Conservation (phyloP, 2,113 vertebrate genomes). For the Anhinga rufa region DNA sequence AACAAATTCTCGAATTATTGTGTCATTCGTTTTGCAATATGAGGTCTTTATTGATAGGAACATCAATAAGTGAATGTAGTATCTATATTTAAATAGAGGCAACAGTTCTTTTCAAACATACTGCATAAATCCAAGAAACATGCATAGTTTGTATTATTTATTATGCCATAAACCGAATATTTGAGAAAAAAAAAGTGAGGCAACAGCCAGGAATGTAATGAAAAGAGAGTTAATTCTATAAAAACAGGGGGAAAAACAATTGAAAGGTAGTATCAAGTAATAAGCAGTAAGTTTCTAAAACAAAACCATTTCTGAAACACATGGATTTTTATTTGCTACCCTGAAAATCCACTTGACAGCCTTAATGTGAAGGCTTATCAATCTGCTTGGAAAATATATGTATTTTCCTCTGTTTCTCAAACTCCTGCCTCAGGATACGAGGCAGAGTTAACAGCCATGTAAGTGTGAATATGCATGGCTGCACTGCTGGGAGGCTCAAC, state of each 20-base stretch:
- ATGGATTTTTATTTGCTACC: slow-evolving; percentile 10
- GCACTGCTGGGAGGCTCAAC: not conserved
- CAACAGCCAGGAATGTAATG: slow-evolving; percentile 1
- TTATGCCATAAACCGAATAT: slow-evolving; percentile 3
- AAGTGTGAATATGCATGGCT: slow-evolving; percentile 13
- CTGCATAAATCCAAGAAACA: slow-evolving; percentile 1
- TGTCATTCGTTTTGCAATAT: not conserved
- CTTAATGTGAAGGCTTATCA: slow-evolving; percentile 38
- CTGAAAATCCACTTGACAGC: slow-evolving; percentile 54
- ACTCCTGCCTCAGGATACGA: slow-evolving; percentile 20
- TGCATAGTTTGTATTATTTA: slow-evolving; percentile 22
- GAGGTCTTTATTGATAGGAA: slow-evolving; percentile 2
- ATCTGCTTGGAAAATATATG: slow-evolving; percentile 22
- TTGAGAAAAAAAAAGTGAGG: slow-evolving; percentile 28
- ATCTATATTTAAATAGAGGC: not conserved
- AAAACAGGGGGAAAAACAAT: not conserved
- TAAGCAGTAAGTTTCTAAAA: not conserved
- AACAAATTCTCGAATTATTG: not conserved
- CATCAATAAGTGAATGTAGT: not conserved
- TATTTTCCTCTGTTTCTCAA: slow-evolving; percentile 19
- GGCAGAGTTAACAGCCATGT: slow-evolving; percentile 34
- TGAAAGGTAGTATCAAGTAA: slow-evolving; percentile 1
- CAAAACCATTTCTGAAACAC: not conserved
- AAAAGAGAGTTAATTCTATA: slow-evolving; percentile 12
- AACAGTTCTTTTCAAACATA: not conserved